These are phyloP conservation scores for Sepiola atlantica DNA, from an alignment of 2,888 invertebrate species.

Conservation along the genomic window DNA sequence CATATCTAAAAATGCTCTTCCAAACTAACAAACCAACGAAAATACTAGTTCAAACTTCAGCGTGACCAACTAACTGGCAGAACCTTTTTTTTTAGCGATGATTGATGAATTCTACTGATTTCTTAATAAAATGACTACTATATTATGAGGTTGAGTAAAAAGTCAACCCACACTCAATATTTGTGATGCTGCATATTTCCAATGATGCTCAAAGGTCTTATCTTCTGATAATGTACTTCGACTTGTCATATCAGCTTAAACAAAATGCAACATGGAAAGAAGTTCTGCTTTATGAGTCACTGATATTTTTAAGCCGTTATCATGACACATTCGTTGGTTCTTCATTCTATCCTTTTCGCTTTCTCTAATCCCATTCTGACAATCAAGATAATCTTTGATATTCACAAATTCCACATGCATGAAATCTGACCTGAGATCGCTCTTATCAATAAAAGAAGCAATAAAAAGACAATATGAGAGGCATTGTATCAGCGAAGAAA, in stretches of 20 bases:
- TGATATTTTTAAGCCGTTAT: neutral
- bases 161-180: neutral
- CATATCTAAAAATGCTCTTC: no score
- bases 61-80: no score
- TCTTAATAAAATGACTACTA: neutral
- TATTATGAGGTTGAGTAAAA: neutral
- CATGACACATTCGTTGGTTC: neutral
- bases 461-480: neutral
- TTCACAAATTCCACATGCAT: neutral
- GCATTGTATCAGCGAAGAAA: neutral
- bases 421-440: neutral
- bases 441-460: neutral
- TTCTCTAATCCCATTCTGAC: conserved; percentile 12
- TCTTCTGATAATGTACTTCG: neutral
- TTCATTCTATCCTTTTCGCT: neutral
- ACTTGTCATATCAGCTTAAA: neutral
- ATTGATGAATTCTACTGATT: no score
- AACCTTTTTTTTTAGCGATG: no score
- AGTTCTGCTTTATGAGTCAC: neutral
- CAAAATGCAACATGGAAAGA: neutral
- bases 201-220: neutral
- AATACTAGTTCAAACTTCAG: no score
- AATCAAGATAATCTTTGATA: neutral
- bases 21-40: no score
- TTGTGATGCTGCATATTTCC: neutral